Evolutionary conservation across 2,888 invertebrate species (phyloP), one percentile per base, ranked within the genome.

Genomic region (Conchocele bisecta): DNA sequence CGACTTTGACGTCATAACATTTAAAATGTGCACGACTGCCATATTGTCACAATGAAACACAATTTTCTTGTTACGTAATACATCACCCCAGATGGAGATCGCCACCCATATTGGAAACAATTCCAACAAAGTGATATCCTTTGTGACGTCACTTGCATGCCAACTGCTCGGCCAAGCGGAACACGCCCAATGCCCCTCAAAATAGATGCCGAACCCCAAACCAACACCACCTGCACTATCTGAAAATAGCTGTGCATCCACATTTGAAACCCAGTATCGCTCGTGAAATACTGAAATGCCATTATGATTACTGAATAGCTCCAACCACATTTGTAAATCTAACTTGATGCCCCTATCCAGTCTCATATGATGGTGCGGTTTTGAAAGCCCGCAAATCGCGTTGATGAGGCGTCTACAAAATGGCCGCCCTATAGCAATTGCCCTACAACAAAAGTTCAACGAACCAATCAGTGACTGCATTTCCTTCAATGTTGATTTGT

Each of bases 211-310:
- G 24, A n/a, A n/a, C n/a, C n/a, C n/a, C n/a, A 48, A 48, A 9
- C 20, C 48, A 5, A 48, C 13, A 17, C 4, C n/a, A 24, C 48
- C 48, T 17, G 48, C 4, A 17, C 20, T 48, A 24, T 48, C 6
- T 24, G 20, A 20, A 24, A 24, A 48, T 26, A 48, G 24, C 24
- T 48, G 20, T 3, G 17, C 4, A 48, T 48, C 6, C n/a, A 26
- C 48, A 48, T 24, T 48, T 20, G 20, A 48, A n/a, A 48, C 24
- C 6, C 48, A 48, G 24, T 22, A 9, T 6, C 5, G 6, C 24
- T 48, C 24, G 24, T 48, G 20, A 48, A 48, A 48, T 15, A 48
- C 6, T 22, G 48, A 48, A 24, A 48, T 48, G n/a, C 48, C 6
- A 17, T 48, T 48, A 24, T 17, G 26, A 22, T 44, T 13, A n/a